These are phyloP conservation scores for Gobionotothen gibberifrons DNA, from an alignment of 2,797 vertebrate species.

Conservation along the genomic window DNA sequence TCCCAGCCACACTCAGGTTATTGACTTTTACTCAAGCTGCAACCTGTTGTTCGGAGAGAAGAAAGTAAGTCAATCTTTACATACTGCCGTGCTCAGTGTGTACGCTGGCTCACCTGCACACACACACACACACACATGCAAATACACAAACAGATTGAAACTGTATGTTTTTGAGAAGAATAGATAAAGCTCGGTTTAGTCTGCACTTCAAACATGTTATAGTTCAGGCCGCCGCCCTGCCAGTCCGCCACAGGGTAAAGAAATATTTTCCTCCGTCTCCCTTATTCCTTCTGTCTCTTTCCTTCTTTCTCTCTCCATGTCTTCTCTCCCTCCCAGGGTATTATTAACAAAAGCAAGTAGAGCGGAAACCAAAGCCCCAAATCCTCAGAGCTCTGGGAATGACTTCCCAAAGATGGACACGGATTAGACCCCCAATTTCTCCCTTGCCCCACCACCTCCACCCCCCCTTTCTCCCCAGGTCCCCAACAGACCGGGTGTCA, in stretches of 20 bases:
- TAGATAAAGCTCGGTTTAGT: conserved; percentile 39
- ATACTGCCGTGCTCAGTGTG: conserved; percentile 52
- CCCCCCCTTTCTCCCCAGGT: conserved; percentile 69
- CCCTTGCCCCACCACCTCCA: conserved; percentile 68
- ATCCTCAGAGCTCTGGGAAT: conserved; percentile 85
- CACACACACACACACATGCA: conserved; percentile 19
- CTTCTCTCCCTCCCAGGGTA: conserved; percentile 80
- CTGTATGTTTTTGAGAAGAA: conserved; percentile 35
- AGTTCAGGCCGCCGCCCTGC: conserved; percentile 60
- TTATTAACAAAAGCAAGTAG: conserved; percentile 95
- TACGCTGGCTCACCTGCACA: conserved; percentile 32
- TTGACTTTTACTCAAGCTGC: conserved; percentile 84
- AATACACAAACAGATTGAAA: conserved; percentile 32
- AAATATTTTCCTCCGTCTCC: conserved; percentile 70
- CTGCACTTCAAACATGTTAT: conserved; percentile 64
- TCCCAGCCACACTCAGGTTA: conserved; percentile 75
- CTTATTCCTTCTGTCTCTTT: conserved; percentile 65
- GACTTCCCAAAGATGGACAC: conserved; percentile 84
- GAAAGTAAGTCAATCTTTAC: conserved; percentile 77
- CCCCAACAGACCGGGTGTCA: conserved; percentile 85
- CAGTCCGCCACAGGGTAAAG: conserved; percentile 73
- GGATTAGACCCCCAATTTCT: conserved; percentile 85
- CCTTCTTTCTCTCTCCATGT: conserved; percentile 73
- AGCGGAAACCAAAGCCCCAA: conserved; percentile 89
- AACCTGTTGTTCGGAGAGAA: conserved; percentile 70